Base-by-base conservation (phyloP, 2,797 vertebrate genomes). In the Esox lucius region DNA sequence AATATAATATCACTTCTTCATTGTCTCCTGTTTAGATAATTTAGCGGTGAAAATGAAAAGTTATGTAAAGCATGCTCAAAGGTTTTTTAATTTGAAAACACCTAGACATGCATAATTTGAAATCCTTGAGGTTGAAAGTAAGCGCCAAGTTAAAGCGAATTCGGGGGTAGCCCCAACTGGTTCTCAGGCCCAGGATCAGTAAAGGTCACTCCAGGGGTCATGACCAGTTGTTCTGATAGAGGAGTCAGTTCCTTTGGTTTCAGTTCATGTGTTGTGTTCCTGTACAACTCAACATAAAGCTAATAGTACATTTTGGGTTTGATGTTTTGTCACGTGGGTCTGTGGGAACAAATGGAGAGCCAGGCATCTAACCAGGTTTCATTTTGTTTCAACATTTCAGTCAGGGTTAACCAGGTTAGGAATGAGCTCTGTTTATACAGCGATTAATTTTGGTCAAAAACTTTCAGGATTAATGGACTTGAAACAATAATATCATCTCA, bases 181-280 rank as follows among this genome's bases (percentile, higher is more conserved):
- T n/a, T 8, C 7, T n/a, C 53, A 1, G n/a, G 9, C 53, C n/a
- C n/a, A 0, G 53, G 2, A 22, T 11, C 22, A 12, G 22, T 9
- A 12, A 61, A 24, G 9, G 56, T 61, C 17, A 6, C 64, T 66
- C 7, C 62, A 65, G 5, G 28, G 15, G 28, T 65, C 2, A 9
- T 42, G 33, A 22, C 24, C 35, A 42, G 56, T 77, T 53, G 31
- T 49, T 73, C 76, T 77, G 81, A 85, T 82, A 77, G 53, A 56
- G 12, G 39, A 66, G 74, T 66, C 26, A 73, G 80, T 49, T 84
- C 83, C 87, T 89, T 89, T 89, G 87, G 87, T 89, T 80, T 86
- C 31, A 76, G 65, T 76, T 74, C 59, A 39, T 67, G 79, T 70
- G 33, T 78, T 64, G 72, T 73, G 33, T 77, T 82, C 61, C 73